These are phyloP conservation scores for Echinops telfairi DNA, from an alignment of 2,113 vertebrate genomes.

Conservation along the genomic window DNA sequence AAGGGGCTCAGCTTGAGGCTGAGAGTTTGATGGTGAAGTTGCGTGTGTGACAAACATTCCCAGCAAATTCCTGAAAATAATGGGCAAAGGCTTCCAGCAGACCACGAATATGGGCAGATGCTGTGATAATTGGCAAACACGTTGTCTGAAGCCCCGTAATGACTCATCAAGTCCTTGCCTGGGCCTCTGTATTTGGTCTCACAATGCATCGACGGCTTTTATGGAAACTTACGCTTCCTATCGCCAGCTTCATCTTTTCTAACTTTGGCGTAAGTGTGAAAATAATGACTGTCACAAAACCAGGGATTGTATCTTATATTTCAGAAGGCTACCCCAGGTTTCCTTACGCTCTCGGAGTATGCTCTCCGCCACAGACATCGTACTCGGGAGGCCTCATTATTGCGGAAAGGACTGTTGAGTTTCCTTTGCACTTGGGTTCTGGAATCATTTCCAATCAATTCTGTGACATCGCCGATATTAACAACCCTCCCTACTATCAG, in stretches of 20 bases:
- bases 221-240: constrained; percentile 38
- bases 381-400: constrained; percentile 73
- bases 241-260: constrained; percentile 65
- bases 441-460: constrained; percentile 62
- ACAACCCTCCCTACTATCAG: constrained; percentile 12
- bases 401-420: constrained; percentile 64
- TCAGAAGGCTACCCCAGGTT: constrained; percentile 53
- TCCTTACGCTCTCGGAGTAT: constrained; percentile 44
- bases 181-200: constrained; percentile 17
- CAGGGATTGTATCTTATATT: constrained; percentile 66
- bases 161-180: constrained; percentile 45
- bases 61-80: constrained; percentile 60
- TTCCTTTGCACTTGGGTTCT: constrained; percentile 62
- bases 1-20: neutral
- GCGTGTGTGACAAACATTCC: constrained; percentile 24
- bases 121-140: constrained; percentile 56
- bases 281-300: constrained; percentile 73
- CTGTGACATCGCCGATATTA: constrained; percentile 60
- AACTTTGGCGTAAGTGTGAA: constrained; percentile 57
- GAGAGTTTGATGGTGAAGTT: constrained; percentile 28
- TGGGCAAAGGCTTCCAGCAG: constrained; percentile 26
- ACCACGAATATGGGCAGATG: neutral
- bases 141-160: constrained; percentile 35
- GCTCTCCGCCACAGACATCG: constrained; percentile 23
- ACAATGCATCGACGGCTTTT: constrained; percentile 42